phyloP scores from a whole-genome alignment of 1,140 invertebrate species.

The Sarcophaga bullata region DNA sequence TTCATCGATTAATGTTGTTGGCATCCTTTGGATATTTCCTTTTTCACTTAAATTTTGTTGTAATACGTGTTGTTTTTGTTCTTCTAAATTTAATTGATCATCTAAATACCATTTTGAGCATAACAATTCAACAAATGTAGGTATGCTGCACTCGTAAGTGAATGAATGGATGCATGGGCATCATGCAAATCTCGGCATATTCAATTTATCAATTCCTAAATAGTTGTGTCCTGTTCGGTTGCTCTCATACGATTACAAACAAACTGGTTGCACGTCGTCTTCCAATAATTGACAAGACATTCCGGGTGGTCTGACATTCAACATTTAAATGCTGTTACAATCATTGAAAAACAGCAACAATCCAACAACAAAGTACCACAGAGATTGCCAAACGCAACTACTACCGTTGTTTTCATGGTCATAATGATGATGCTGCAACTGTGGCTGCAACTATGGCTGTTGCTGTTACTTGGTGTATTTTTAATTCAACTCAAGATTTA shows the following conservation, averaged over 20 bases:
- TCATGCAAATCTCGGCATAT: slow-evolving; percentile 32
- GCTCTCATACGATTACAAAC: background rate
- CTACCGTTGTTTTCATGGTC: background rate
- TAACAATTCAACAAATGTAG: background rate
- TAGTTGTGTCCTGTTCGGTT: slow-evolving; percentile 14
- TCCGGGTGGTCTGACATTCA: slow-evolving; percentile 39
- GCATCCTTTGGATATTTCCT: background rate
- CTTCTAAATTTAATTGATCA: slow-evolving; percentile 19
- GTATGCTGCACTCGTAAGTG: background rate
- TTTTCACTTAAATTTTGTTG: background rate
- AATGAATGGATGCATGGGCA: background rate
- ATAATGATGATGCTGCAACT: too few species aligned
- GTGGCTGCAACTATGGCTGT: too few species aligned
- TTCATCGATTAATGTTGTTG: background rate
- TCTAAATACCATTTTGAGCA: slow-evolving; percentile 35
- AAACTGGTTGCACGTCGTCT: slow-evolving; percentile 25
- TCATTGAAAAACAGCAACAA: background rate
- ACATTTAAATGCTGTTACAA: slow-evolving; percentile 39
- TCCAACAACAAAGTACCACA: background rate
- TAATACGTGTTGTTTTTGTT: background rate
- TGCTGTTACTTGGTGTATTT: too few species aligned
- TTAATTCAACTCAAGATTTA: too few species aligned
- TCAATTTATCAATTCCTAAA: background rate
- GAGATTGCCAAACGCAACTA: background rate
- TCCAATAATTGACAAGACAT: slow-evolving; percentile 33